Evolutionary conservation across 2,888 invertebrate genomes (phyloP).

Genomic region (Dione vanillae): DNA sequence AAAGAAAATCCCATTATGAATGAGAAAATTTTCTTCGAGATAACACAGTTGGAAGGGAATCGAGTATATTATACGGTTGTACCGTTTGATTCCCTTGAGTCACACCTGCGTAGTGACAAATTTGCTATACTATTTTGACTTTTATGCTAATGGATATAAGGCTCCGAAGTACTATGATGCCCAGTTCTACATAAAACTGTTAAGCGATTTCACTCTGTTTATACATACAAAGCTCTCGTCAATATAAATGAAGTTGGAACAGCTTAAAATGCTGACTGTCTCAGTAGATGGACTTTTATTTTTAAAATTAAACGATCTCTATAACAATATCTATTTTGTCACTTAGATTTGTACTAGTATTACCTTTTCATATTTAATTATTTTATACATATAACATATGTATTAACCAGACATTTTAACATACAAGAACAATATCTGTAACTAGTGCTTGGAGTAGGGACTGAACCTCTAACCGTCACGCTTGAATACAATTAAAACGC

Average conservation of each 20-base stretch:
- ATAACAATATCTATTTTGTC: too few relatives aligned
- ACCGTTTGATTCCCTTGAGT: conserved; percentile 46
- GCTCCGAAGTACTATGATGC: not conserved
- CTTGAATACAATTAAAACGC: too few relatives aligned
- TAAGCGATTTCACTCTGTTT: conserved; percentile 39
- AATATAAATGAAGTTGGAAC: conserved; percentile 40
- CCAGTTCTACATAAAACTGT: conserved; percentile 32
- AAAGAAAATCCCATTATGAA: conserved; percentile 41
- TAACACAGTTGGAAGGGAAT: conserved; percentile 41
- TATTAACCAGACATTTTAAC: too few relatives aligned
- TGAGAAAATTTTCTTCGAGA: conserved; percentile 40
- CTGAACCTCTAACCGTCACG: too few relatives aligned
- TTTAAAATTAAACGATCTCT: too few relatives aligned
- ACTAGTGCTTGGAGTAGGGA: too few relatives aligned
- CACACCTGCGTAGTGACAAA: conserved; percentile 46
- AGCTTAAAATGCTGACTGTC: conserved; percentile 32
- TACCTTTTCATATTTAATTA: too few relatives aligned
- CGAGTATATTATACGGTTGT: conserved; percentile 45
- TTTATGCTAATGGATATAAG: conserved; percentile 20
- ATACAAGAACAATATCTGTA: too few relatives aligned
- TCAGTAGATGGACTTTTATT: too few relatives aligned
- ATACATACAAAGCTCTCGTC: conserved; percentile 34
- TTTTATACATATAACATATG: too few relatives aligned
- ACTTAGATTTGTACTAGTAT: too few relatives aligned
- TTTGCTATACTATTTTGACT: conserved; percentile 33